These are phyloP conservation scores for Xyrauchen texanus DNA, from an alignment of 2,113 vertebrate genomes.

Conservation along the genomic window DNA sequence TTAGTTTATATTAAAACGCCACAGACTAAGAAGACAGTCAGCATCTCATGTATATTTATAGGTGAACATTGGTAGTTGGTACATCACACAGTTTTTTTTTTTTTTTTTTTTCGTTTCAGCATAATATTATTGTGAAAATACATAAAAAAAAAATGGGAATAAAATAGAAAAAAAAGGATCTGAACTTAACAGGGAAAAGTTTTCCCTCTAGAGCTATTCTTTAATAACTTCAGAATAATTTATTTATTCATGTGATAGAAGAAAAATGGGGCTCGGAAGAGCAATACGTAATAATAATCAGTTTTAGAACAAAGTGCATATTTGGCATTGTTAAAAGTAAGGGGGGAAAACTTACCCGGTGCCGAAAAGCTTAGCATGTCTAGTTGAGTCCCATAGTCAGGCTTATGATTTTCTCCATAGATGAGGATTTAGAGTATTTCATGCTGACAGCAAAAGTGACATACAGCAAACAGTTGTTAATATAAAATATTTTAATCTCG, in stretches of 20 bases:
- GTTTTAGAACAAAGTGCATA: conserved; percentile 60
- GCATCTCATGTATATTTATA: no score
- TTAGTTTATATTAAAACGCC: no score
- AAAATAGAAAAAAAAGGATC: no score
- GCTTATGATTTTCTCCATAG: conserved; percentile 60
- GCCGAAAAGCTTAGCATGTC: conserved; percentile 56
- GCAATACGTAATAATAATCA: conserved; percentile 47
- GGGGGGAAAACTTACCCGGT: conserved; percentile 25
- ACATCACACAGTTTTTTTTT: no score
- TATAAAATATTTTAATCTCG: conserved; percentile 61
- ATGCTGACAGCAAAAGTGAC: conserved; percentile 60
- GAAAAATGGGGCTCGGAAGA: conserved; percentile 40
- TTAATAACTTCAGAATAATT: conserved; percentile 43
- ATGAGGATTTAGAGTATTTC: conserved; percentile 64
- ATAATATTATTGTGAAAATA: no score
- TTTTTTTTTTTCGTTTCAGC: no score
- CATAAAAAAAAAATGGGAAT: no score
- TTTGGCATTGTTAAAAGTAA: conserved; percentile 24
- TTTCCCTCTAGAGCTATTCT: background rate
- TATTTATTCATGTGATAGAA: conserved; percentile 54
- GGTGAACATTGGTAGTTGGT: no score
- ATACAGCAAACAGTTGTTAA: conserved; percentile 54
- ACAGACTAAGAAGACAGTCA: no score
- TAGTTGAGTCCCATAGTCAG: conserved; percentile 8
- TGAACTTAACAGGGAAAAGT: no score